Percentiles rank a stretch among this genome's conserved stretches.
phyloP scores from a whole-genome alignment of 2,888 invertebrate genomes.

The Drosophila tripunctata region DNA sequence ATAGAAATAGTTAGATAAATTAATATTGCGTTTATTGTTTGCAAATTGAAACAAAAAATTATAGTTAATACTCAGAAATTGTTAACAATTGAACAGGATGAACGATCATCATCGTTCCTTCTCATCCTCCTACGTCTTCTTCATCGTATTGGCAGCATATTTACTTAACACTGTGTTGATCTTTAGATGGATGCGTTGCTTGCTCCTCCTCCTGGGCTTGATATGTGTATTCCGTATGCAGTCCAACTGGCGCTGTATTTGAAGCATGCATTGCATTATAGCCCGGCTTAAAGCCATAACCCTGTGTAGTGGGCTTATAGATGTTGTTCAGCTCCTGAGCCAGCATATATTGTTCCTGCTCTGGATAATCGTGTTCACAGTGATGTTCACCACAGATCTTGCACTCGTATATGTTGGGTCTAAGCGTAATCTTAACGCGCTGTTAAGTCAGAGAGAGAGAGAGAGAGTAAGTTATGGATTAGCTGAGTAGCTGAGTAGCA shows the following conservation, averaged over 20 bases:
- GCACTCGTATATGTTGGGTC: constrained; percentile 91
- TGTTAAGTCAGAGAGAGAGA: constrained; percentile 81
- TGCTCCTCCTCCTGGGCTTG: constrained; percentile 55
- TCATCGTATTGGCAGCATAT: constrained; percentile 17
- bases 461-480: background rate
- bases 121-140: no score
- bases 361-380: constrained; percentile 88
- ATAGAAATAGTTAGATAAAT: constrained; percentile 26
- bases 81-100: constrained; percentile 52
- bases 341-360: constrained; percentile 85
- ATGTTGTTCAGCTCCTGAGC: constrained; percentile 82
- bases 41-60: constrained; percentile 59
- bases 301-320: constrained; percentile 64
- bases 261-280: constrained; percentile 76
- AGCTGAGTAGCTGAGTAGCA: background rate
- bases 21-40: constrained; percentile 45
- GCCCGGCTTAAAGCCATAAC: constrained; percentile 52
- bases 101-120: constrained; percentile 4
- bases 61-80: constrained; percentile 57
- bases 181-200: constrained; percentile 25
- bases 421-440: constrained; percentile 91
- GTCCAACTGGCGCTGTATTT: constrained; percentile 33
- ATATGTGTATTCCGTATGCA: constrained; percentile 56
- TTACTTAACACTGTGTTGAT: constrained; percentile 44
- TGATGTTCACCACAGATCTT: constrained; percentile 90